Base-by-base conservation (phyloP, 2,797 vertebrate species). In the Percopsis omiscomaycus region DNA sequence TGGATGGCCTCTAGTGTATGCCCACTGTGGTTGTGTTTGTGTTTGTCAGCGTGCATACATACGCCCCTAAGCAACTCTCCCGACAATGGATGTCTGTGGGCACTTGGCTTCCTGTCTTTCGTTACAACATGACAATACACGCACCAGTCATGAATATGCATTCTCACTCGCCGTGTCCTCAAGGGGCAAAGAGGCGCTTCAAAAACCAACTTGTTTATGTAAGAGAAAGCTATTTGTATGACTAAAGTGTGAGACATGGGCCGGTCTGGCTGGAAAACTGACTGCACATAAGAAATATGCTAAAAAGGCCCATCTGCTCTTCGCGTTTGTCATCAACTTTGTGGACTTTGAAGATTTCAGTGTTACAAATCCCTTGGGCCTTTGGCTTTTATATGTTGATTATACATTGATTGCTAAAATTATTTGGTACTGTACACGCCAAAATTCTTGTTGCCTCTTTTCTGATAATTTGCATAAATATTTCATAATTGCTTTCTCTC, bases 181-280 rank as follows among this genome's bases (percentile, higher is more conserved):
- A 1, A 56, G 65, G 69, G 64, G 68, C 15, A 2, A 4, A 55
- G 64, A 64, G 59, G 55, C 28, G 42, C 48, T 52, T 59, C 59
- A 66, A 69, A 71, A 71, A 68, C 54, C 71, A 77, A 75, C 78
- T 47, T 82, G 84, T 82, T 79, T 75, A 66, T 61, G 68, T 71
- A 73, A 63, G 49, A n/a, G 13, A 73, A 59, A 55, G 68, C 22
- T 63, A 66, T 69, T 70, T 59, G 55, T 65, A 50, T 48, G 57
- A 62, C 61, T 6, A 0, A 1, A 63, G 72, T 6, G 53, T 2
- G 44, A 78, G 84, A 74, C 78, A 1, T 42, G 59, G 59, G 66
- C 61, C 16, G 69, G 74, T 71, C 68, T 77, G 83, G 15, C 6
- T 29, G 81, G 13, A 27, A 69, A 58, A 73, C 51, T 51, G 69